These are phyloP conservation scores for Halichoeres trimaculatus DNA, from an alignment of 2,113 vertebrate genomes.

Conservation along the genomic window DNA sequence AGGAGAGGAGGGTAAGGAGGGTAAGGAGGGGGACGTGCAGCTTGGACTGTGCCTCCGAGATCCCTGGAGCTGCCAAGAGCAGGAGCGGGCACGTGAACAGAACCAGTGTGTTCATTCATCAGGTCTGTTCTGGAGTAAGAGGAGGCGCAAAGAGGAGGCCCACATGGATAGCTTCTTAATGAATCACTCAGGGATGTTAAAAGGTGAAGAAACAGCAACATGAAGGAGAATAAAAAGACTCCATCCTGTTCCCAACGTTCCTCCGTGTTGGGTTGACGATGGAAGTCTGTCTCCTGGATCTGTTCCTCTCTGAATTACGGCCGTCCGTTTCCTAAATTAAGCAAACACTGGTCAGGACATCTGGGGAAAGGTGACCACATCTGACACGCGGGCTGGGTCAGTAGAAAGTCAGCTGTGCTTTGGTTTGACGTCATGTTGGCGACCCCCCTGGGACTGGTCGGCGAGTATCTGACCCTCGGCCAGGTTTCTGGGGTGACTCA, in stretches of 20 bases:
- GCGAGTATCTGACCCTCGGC: constrained; percentile 18
- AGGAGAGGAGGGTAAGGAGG: constrained; percentile 52
- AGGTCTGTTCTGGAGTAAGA: constrained; percentile 14
- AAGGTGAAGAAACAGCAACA: constrained; percentile 14
- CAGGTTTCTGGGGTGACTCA: background rate
- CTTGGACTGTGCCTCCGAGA: constrained; percentile 37
- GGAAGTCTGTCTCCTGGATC: constrained; percentile 12
- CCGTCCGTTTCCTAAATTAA: constrained; percentile 24
- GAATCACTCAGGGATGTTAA: constrained; percentile 34
- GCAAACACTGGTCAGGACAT: constrained; percentile 23
- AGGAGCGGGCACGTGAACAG: constrained; percentile 45
- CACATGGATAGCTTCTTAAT: background rate
- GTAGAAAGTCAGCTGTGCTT: constrained; percentile 48
- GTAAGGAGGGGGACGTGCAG: constrained; percentile 14
- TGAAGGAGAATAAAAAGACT: background rate
- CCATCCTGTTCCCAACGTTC: no score
- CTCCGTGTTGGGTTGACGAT: background rate
- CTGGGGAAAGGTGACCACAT: constrained; percentile 55
- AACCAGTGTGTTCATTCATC: constrained; percentile 65
- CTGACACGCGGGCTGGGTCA: constrained; percentile 37
- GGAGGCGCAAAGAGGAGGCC: background rate
- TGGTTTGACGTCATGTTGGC: constrained; percentile 31
- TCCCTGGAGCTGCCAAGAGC: constrained; percentile 23
- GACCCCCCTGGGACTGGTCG: background rate
- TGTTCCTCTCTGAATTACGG: constrained; percentile 4